phyloP scores from a whole-genome alignment of 2,797 vertebrate species.

The Pygocentrus nattereri region DNA sequence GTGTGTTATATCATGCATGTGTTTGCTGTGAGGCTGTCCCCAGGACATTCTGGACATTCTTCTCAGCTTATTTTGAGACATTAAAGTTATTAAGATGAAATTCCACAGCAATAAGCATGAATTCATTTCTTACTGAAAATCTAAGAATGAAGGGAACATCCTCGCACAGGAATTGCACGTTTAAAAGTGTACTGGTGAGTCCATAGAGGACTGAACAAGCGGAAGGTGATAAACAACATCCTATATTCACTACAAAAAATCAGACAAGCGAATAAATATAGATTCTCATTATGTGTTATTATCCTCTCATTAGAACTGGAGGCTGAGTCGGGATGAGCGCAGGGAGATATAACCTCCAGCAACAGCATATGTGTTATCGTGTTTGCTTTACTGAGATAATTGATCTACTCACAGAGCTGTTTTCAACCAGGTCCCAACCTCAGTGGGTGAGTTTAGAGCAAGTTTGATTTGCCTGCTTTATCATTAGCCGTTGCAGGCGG shows the following conservation, averaged over 20 bases:
- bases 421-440: not conserved
- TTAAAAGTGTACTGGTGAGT: conserved; percentile 24
- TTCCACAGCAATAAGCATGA: no score
- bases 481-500: not conserved
- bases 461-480: conserved; percentile 11
- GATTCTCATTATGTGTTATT: conserved; percentile 4
- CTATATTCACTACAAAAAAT: conserved; percentile 34
- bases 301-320: not conserved
- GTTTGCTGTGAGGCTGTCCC: no score
- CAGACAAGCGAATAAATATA: conserved; percentile 12
- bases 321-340: no score
- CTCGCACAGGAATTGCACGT: not conserved
- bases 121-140: no score
- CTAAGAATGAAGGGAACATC: not conserved
- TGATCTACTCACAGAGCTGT: conserved; percentile 1
- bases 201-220: conserved; percentile 19
- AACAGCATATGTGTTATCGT: not conserved
- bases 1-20: no score
- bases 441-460: not conserved
- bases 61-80: no score
- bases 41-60: no score
- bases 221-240: conserved; percentile 26
- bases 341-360: not conserved
- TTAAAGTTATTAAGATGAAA: no score
- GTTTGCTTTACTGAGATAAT: not conserved